phyloP scores from a whole-genome alignment of 2,113 vertebrate genomes.

The Jaculus jaculus region DNA sequence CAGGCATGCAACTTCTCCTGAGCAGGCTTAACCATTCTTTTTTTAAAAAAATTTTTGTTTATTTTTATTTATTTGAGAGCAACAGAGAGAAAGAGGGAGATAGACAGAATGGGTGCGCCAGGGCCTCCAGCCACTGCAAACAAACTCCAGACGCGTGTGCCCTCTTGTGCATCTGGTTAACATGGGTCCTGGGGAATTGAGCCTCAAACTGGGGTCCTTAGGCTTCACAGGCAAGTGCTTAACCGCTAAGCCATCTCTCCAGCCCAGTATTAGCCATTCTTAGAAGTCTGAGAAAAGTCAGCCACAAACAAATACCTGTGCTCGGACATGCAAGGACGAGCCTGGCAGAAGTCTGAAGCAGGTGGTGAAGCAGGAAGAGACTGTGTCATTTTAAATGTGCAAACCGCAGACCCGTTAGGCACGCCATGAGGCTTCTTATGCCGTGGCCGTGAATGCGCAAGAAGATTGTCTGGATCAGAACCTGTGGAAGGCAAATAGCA shows the following conservation, averaged over 20 bases:
- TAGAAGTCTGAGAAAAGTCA: not conserved
- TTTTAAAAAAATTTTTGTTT: too few relatives aligned
- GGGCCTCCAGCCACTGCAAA: too few relatives aligned
- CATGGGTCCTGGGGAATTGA: too few relatives aligned
- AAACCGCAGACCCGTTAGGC: slow-evolving; percentile 52
- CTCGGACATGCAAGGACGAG: slow-evolving; percentile 81
- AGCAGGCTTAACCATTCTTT: too few relatives aligned
- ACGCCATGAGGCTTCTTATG: slow-evolving; percentile 72
- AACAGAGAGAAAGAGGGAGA: too few relatives aligned
- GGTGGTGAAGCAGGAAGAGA: slow-evolving; percentile 82
- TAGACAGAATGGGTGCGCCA: too few relatives aligned
- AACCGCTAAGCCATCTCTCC: too few relatives aligned
- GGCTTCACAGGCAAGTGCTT: too few relatives aligned
- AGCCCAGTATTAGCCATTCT: not conserved
- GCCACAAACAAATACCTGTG: slow-evolving; percentile 86
- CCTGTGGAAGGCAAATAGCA: slow-evolving; percentile 63
- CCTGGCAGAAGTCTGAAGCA: slow-evolving; percentile 87
- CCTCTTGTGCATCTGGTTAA: too few relatives aligned
- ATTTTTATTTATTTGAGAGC: too few relatives aligned
- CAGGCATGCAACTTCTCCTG: not conserved
- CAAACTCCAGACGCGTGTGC: too few relatives aligned
- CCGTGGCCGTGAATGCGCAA: slow-evolving; percentile 59
- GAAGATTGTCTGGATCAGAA: slow-evolving; percentile 81
- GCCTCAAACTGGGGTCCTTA: too few relatives aligned
- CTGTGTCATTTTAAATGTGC: slow-evolving; percentile 81